Evolutionary conservation across 2,888 invertebrate species (phyloP), one percentile per base, ranked within the genome.

Genomic region (Orthosia gothica): DNA sequence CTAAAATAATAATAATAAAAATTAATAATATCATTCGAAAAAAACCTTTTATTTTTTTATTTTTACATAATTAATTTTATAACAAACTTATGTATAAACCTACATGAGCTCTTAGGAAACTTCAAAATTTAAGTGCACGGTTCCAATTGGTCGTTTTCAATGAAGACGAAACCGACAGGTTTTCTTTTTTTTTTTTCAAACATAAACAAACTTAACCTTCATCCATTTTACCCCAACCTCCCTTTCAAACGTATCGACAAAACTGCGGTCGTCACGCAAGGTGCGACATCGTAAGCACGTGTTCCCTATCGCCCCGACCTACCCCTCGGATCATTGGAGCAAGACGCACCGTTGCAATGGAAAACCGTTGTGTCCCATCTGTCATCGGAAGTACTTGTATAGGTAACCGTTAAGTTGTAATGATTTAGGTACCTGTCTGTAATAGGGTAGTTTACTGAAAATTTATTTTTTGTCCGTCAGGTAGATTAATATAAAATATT

Each of bases 321-420:
- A 66, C 88, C 85, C 85, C 75, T 72, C 67, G 55, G 86, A 70
- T 65, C 87, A 77, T 68, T 77, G 75, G 80, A 79, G 85, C 89
- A 85, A 87, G 80, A 80, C 89, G 79, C 66, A 84, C 90, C 89
- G 91, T 91, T 91, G 84, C 66, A 50, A 74, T 15, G 83, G 74
- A 76, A 89, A 89, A 79, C 80, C 79, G 80, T 83, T 80, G 87
- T 89, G 26, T 61, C 49, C 82, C 89, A 80, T 77, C 80, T 88
- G 84, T 67, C 64, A 79, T 70, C 61, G 70, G 67, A 71, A 64
- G 62, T 50, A 58, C 9, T 40, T 40, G 20, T 79, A 50, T 57
- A 50, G 11, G 45, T 75, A 75, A 76, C 74, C 45, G 69, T 70
- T 58, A 58, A 54, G 12, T 54, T 71, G 50, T 16, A 20, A 16